Conservation (phyloP, 2,113 vertebrate species). For the Tylochromis polylepis region DNA sequence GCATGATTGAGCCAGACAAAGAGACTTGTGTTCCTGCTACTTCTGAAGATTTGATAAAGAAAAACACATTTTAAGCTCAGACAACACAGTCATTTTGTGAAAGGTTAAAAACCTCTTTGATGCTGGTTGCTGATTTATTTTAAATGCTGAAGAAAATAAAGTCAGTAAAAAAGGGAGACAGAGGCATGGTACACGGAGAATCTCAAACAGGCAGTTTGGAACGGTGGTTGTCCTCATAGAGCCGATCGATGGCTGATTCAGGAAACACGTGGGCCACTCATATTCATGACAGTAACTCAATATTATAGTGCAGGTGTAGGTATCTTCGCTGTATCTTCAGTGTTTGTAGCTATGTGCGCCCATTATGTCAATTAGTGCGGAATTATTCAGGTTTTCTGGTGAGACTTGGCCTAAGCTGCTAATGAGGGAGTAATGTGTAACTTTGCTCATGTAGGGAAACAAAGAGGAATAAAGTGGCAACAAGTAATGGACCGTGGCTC, state of each 20-base stretch:
- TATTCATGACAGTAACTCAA: neutral
- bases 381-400: neutral
- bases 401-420: neutral
- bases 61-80: neutral
- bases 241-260: neutral
- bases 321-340: neutral
- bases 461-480: neutral
- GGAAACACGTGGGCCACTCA: neutral
- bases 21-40: neutral
- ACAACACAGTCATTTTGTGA: neutral
- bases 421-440: neutral
- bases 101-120: neutral
- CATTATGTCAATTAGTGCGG: fast-evolving
- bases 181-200: neutral
- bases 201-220: neutral
- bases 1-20: neutral
- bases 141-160: neutral
- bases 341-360: neutral
- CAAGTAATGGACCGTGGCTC: neutral
- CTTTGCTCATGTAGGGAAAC: too few species aligned
- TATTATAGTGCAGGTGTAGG: neutral
- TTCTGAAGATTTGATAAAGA: neutral
- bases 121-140: neutral
- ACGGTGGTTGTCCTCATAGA: neutral
- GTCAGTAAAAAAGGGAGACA: neutral